phyloP scores from a whole-genome alignment of 2,797 vertebrate genomes.

The Enteromius treurensis region DNA sequence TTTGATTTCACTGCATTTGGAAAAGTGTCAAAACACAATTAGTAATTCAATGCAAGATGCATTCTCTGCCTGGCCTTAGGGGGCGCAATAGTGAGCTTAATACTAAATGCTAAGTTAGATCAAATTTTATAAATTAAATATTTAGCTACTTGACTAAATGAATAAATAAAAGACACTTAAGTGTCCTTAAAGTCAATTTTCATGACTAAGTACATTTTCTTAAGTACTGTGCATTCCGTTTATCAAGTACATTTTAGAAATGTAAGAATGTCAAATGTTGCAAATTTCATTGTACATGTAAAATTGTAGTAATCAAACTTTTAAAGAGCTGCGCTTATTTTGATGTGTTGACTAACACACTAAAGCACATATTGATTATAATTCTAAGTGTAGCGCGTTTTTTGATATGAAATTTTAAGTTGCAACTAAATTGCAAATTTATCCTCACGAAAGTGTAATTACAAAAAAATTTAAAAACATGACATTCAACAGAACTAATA shows the following conservation, averaged over 20 bases:
- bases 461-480: background rate
- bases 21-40: background rate
- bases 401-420: background rate
- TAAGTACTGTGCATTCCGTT: background rate
- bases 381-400: background rate
- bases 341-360: too few species aligned
- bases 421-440: background rate
- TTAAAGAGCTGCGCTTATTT: background rate
- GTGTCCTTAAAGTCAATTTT: background rate
- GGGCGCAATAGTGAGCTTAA: background rate
- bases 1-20: constrained; percentile 9
- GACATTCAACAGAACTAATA: background rate
- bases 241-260: background rate
- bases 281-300: background rate
- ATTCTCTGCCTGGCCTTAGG: background rate
- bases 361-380: background rate
- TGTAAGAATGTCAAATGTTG: background rate
- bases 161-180: background rate
- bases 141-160: background rate
- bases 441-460: background rate
- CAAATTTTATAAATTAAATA: background rate
- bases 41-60: background rate
- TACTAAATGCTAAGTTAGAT: background rate
- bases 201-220: background rate
- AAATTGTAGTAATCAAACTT: too few species aligned